These are phyloP conservation scores for Chironomus riparius DNA, from an alignment of 2,888 invertebrate species.

Conservation along the genomic window DNA sequence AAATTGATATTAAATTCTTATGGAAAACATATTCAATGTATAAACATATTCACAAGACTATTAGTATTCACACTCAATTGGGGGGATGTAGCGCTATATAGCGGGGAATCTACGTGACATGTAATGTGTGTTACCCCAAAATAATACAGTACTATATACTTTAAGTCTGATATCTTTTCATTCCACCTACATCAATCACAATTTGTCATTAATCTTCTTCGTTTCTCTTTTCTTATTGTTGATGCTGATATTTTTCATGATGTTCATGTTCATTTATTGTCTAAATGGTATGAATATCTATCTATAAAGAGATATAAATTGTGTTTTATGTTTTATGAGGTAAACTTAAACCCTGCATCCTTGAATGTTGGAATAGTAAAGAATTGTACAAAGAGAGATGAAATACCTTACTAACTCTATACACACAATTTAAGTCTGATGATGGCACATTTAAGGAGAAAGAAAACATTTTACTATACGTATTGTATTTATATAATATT, in stretches of 20 bases:
- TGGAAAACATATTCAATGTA: too few species aligned
- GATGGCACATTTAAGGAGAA: not conserved
- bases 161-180: not conserved
- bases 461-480: not conserved
- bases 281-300: not conserved
- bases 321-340: not conserved
- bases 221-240: not conserved
- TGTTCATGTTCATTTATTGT: not conserved
- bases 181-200: slow-evolving; percentile 14
- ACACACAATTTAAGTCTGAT: not conserved
- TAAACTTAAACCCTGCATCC: not conserved
- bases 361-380: not conserved
- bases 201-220: slow-evolving; percentile 17
- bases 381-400: not conserved
- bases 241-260: not conserved
- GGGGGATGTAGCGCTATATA: too few species aligned
- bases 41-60: too few species aligned
- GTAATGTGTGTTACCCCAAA: too few species aligned
- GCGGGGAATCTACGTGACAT: too few species aligned
- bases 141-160: too few species aligned
- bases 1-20: too few species aligned
- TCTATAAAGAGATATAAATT: not conserved
- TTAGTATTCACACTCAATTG: too few species aligned
- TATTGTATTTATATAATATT: not conserved
- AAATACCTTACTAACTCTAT: not conserved